These are phyloP conservation scores for Tipula confusa DNA, from an alignment of 2,888 invertebrate species.

Conservation along the genomic window DNA sequence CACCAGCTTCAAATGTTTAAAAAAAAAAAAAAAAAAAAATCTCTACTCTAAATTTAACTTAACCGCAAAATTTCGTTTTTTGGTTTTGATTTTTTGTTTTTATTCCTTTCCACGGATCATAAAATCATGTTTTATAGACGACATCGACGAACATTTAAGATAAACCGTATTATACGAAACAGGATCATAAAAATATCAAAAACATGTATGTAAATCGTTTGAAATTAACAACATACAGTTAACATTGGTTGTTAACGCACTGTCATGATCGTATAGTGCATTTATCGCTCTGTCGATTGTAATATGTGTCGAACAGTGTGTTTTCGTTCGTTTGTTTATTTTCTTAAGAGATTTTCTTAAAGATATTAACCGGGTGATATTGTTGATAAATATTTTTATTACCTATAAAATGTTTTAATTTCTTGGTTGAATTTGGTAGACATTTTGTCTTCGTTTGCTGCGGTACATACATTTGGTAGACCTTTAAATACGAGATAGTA, in stretches of 20 bases:
- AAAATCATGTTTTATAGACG: neutral
- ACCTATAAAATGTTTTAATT: conserved; percentile 1
- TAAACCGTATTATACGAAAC: too few species aligned
- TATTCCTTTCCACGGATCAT: neutral
- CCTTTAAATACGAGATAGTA: neutral
- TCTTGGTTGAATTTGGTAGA: neutral
- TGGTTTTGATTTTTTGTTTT: too few species aligned
- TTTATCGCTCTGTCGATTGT: neutral
- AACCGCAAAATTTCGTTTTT: neutral
- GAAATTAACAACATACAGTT: neutral
- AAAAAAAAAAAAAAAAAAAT: neutral
- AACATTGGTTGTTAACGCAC: neutral
- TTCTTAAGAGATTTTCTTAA: neutral
- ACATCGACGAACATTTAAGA: neutral
- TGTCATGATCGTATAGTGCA: neutral
- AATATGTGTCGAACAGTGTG: neutral
- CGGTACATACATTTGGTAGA: neutral
- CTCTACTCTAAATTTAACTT: neutral
- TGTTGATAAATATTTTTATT: conserved; percentile 15
- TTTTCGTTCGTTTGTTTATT: neutral
- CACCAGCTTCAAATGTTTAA: neutral
- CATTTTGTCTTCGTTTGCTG: neutral
- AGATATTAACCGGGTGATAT: neutral
- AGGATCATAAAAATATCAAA: neutral
- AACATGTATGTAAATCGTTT: neutral